Base-by-base conservation (phyloP, 2,888 invertebrate genomes). In the Aspidiotus rigidus region DNA sequence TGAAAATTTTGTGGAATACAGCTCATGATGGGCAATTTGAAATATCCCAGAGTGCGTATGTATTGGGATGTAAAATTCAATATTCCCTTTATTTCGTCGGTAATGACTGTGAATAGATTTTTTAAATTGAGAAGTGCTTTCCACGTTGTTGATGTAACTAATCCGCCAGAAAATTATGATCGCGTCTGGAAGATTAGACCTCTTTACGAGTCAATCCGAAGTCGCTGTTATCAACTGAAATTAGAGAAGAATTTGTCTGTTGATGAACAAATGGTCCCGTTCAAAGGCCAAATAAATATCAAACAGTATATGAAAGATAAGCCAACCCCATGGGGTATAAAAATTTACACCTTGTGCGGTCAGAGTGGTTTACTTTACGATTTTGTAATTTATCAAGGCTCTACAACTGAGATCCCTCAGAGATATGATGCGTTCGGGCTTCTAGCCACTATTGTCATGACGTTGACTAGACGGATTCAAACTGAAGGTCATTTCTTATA, bases 191-290 rank as follows among this genome's bases (percentile, higher is more conserved):
- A 74, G 71, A 69, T 75, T 11, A 59, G 74, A 64, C 71, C 73
- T 56, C 60, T 75, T 41, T 74, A 72, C 60, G 63, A 74, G 60
- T 56, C 49, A 17, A 72, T 74, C 56, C 41, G 73, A 71, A 56
- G 53, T 17, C 66, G 72, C 39, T 74, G 73, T 60, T 17, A 66
- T 10, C 49, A 69, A 56, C 59, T 74, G 39, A 67, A 70, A 49
- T 59, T 73, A 11, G 72, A 73, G 62, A 57, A 53, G 41, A 28
- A 70, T 7, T 53, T 71, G 41, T 71, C 73, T 57, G 71, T 77
- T 13, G 74, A 77, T 72, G 76, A 77, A 70, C 75, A 75, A 73
- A 75, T 75, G 70, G 73, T 76, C 2, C 75, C 75, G 6, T 76
- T 75, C 72, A 74, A 72, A 70, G 75, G 76, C 16, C 62, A 73